Base-by-base conservation (phyloP, 2,113 vertebrate genomes). In the Lepidiolamprologus cunningtoni region DNA sequence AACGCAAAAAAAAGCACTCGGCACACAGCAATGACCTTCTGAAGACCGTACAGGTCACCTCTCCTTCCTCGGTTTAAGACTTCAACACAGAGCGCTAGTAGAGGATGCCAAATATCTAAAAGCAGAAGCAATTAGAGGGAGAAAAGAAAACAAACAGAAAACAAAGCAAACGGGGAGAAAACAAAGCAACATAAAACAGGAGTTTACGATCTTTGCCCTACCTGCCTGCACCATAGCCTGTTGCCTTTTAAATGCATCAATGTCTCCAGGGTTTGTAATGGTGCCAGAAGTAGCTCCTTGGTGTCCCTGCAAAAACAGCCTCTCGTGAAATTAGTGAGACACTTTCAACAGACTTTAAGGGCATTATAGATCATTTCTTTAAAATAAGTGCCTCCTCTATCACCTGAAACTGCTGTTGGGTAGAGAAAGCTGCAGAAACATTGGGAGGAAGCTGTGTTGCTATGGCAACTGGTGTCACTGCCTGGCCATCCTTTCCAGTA, bases 401-500 rank as follows among this genome's bases (percentile, higher is more conserved):
- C 96, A 98, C 98, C 98, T 98, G 98, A 96, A 98, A 98, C 96
- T 97, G 98, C 89, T 95, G 95, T 94, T 96, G 98, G 90, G 96
- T 89, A 94, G 98, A 98, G 96, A 99, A 99, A 91, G 98, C 98
- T 96, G 98, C 98, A 94, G 98, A 98, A 95, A 99, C 98, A 96
- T 98, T 99, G 93, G 98, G 96, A 94, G 98, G 98, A 96, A 99
- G 98, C 96, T 99, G 98, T 89, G 98, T 99, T 96, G 98, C 96
- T 97, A 99, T 99, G 96, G 98, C 98, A 97, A 99, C 97, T 90
- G 98, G 98, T 89, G 98, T 99, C 95, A 97, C 98, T 94, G 98
- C 97, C 96, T 98, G 98, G 91, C 98, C 98, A 96, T 98, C 98
- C 96, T 99, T 99, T 96, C 98, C 98, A 94, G 98, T 99, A 95